Percentiles rank a stretch among this genome's conserved stretches.
Conservation (phyloP, 2,113 vertebrate genomes). For the Bos taurus region ARS-UCD2.0 NC_037336.1:73788501-73789000, state of each 20-base stretch:
- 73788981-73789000: not conserved
- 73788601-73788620: not conserved
- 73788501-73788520: not conserved
- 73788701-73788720: not conserved
- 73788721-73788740: not conserved
- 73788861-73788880: not conserved
- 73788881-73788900: not conserved
- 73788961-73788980: not conserved
- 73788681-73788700: not conserved
- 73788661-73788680: not conserved
- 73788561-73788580: not conserved
- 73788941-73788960: not conserved
- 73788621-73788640: not conserved
- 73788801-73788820: not conserved
- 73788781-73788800: not conserved
- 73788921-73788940: not conserved
- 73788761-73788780: not conserved
- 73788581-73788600: not conserved
- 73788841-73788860: not conserved
- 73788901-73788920: not conserved
- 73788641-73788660: not conserved
- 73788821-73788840: not conserved
- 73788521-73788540: not conserved
- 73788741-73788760: not conserved
- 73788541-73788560: not conserved